Evolutionary conservation across 2,888 invertebrate species (phyloP).

Genomic region (Hydraecia micacea): DNA sequence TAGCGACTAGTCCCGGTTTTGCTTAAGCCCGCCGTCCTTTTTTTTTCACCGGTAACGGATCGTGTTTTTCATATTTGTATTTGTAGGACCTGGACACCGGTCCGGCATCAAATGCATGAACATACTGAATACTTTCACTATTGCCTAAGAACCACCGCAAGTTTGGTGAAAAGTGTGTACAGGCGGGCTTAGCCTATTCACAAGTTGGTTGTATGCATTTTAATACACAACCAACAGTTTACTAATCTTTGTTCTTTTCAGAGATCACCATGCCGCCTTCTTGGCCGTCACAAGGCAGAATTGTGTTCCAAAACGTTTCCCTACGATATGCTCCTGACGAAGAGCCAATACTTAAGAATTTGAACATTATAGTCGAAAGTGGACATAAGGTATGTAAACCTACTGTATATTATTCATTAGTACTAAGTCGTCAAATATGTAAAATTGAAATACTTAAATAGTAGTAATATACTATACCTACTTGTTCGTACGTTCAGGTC

Average conservation of each 20-base stretch:
- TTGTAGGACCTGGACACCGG: not conserved
- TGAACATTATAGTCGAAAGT: slow-evolving; percentile 82
- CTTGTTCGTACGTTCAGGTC: slow-evolving; percentile 67
- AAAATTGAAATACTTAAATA: not conserved
- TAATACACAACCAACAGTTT: not conserved
- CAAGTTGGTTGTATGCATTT: not conserved
- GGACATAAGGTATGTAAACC: slow-evolving; percentile 83
- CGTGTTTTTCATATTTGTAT: not conserved
- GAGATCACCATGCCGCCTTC: slow-evolving; percentile 87
- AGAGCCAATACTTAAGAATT: slow-evolving; percentile 91
- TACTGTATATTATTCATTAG: not conserved
- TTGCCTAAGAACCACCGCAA: not conserved
- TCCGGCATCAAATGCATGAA: too few relatives aligned
- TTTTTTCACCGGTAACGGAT: not conserved
- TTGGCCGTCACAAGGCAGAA: slow-evolving; percentile 92
- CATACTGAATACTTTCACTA: not conserved
- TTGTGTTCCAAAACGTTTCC: slow-evolving; percentile 90
- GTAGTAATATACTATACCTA: slow-evolving; percentile 1
- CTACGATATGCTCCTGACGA: slow-evolving; percentile 92
- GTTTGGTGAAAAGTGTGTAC: not conserved
- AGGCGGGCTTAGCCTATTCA: not conserved
- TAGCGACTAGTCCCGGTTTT: not conserved
- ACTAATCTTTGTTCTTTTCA: slow-evolving; percentile 59
- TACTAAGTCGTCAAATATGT: not conserved
- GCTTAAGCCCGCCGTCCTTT: too few relatives aligned